phyloP scores from a whole-genome alignment of 2,113 vertebrate genomes.

The Percopsis transmontana region DNA sequence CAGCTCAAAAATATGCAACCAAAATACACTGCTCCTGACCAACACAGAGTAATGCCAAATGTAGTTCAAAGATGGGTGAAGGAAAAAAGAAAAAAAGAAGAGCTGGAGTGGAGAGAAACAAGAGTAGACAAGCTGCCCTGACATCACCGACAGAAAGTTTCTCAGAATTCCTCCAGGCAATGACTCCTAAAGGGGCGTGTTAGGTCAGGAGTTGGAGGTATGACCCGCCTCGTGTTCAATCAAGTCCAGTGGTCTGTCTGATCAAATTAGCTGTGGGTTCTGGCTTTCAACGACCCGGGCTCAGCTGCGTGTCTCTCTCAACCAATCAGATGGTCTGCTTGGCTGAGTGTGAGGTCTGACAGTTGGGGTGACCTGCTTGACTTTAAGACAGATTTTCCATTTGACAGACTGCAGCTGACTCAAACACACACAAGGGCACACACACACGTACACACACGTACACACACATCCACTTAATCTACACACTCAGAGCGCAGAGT shows the following conservation, averaged over 20 bases:
- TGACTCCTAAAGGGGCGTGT: conserved; percentile 12
- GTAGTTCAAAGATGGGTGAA: not conserved
- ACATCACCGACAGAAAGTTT: not conserved
- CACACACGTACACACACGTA: not conserved
- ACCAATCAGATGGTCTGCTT: conserved; percentile 43
- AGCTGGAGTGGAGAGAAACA: not conserved
- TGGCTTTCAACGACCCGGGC: conserved; percentile 48
- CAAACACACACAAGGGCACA: not conserved
- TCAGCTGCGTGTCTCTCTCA: conserved; percentile 54
- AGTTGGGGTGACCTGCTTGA: conserved; percentile 54
- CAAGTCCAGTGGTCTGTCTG: conserved; percentile 49
- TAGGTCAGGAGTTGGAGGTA: conserved; percentile 33
- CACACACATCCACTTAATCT: not conserved
- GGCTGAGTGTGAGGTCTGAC: conserved; percentile 23
- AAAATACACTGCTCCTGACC: not conserved
- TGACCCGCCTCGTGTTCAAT: conserved; percentile 37
- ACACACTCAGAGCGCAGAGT: not conserved
- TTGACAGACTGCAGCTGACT: conserved; percentile 23
- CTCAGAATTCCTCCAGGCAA: conserved; percentile 22
- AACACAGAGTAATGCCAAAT: no score
- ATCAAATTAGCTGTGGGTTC: conserved; percentile 49
- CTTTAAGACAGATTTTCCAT: conserved; percentile 33
- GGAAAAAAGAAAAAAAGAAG: not conserved
- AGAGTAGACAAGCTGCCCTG: conserved; percentile 6
- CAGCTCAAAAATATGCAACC: not conserved